Evolutionary conservation across 2,888 invertebrate genomes (phyloP), one percentile per base, ranked within the genome.

Genomic region (Dichetophora obliterata): DNA sequence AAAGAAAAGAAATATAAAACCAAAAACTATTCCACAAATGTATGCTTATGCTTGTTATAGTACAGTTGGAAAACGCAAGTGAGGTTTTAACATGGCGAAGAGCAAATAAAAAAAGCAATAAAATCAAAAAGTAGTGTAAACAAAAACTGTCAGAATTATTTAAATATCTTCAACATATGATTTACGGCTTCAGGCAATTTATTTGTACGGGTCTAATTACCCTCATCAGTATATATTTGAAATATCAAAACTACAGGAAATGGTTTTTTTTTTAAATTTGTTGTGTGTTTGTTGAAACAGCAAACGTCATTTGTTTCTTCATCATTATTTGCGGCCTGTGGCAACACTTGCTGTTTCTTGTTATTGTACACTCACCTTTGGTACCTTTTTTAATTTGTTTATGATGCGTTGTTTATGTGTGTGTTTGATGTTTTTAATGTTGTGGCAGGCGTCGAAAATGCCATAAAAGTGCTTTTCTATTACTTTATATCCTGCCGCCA

Each of bases 61-160:
- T 54, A 1, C 14, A 63, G 31, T 31, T 63, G 6, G 63, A 54
- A 50, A 27, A 69, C 69, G 54, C 69, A 69, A 69, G 19, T 69
- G 54, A 31, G 69, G 52, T 54, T 19, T 54, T 54, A 6, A 9
- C 19, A 22, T 6, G 19, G 5, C 27, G 68, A 3, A 66, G 16
- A 22, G 27, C 34, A 54, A 52, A 69, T 19, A 52, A 34, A 69
- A 14, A 69, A 69, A 19, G 69, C 54, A 69, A 69, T 69, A 69
- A 69, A 69, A 68, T 68, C 24, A 48, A 48, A 68, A 50, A 48
- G 9, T 22, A 14, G 27, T 69, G 69, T 54, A 69, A 54, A 69
- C 34, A 69, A 34, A 54, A 16, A 19, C 27, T 11, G 14, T 16
- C 22, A 48, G 34, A 43, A 19, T 43, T 48, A 48, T 68, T 68